Evolutionary conservation across 2,888 invertebrate species (phyloP).

Genomic region (Disparrhopalites patrizii): DNA sequence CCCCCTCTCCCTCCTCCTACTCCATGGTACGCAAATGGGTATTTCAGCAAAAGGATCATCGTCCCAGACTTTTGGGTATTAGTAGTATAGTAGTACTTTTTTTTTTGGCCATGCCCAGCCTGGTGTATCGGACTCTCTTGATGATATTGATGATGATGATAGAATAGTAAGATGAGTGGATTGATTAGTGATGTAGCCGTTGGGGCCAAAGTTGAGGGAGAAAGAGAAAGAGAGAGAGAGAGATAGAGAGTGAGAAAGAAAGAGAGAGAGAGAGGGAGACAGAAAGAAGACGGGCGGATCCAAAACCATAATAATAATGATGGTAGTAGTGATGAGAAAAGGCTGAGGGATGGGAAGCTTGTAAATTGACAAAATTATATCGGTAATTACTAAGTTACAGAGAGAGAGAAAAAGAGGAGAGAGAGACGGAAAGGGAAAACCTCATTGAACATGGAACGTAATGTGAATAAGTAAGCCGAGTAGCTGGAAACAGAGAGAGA

Average conservation of each 20-base stretch:
- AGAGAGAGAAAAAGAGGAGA: not conserved
- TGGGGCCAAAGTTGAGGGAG: conserved; percentile 22
- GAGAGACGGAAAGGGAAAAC: not conserved
- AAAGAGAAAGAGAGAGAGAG: too few species aligned
- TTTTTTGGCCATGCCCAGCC: not conserved
- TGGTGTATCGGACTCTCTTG: conserved; percentile 5
- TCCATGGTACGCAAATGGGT: too few species aligned
- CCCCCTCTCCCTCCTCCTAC: too few species aligned
- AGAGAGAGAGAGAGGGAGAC: too few species aligned
- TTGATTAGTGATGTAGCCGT: conserved; percentile 28
- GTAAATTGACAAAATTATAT: conserved; percentile 38
- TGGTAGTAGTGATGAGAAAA: conserved; percentile 21
- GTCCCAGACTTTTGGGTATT: too few species aligned
- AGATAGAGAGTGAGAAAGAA: too few species aligned
- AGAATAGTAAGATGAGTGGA: conserved; percentile 33
- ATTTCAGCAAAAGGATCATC: too few species aligned
- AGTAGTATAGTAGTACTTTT: too few species aligned
- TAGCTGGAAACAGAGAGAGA: too few species aligned
- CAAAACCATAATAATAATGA: conserved; percentile 22
- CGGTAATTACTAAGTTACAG: conserved; percentile 33
- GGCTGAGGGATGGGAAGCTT: conserved; percentile 28
- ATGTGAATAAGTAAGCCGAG: too few species aligned
- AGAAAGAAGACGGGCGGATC: conserved; percentile 24
- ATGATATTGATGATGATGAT: not conserved
- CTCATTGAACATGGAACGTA: too few species aligned